Conservation (phyloP, 35 echinoderm and acorn worm genomes). For the Ptychodera flava region DNA sequence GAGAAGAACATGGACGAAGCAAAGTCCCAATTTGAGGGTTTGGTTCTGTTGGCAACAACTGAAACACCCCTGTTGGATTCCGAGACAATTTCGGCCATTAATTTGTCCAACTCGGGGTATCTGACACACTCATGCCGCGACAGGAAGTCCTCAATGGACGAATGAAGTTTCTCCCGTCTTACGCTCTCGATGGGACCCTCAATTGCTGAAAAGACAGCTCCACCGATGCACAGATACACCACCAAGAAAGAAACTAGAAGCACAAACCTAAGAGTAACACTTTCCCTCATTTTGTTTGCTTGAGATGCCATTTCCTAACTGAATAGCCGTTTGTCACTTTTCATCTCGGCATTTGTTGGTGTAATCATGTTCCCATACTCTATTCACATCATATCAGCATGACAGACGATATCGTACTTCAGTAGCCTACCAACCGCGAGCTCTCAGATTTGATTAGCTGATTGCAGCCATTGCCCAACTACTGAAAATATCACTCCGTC, state of each 20-base stretch:
- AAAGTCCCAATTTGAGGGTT: neutral
- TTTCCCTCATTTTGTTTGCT: neutral
- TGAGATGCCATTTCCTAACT: neutral
- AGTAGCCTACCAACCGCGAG: too few species aligned
- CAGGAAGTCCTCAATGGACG: neutral
- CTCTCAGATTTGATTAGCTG: too few species aligned
- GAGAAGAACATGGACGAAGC: neutral
- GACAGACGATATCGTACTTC: too few species aligned
- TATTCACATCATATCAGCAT: too few species aligned
- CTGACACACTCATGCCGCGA: neutral
- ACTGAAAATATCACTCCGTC: too few species aligned
- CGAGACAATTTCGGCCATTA: neutral
- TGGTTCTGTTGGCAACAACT: neutral
- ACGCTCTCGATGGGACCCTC: neutral
- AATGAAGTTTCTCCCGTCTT: neutral
- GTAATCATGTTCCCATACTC: too few species aligned
- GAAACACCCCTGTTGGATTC: neutral
- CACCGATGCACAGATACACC: neutral
- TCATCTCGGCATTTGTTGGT: too few species aligned
- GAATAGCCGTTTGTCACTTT: neutral
- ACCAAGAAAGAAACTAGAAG: neutral
- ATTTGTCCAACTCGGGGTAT: neutral
- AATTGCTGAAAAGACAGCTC: neutral
- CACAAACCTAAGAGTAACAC: neutral
- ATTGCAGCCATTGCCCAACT: too few species aligned